These are phyloP conservation scores for Cyprinus carpio DNA, from an alignment of 2,113 vertebrate species.

Conservation along the genomic window DNA sequence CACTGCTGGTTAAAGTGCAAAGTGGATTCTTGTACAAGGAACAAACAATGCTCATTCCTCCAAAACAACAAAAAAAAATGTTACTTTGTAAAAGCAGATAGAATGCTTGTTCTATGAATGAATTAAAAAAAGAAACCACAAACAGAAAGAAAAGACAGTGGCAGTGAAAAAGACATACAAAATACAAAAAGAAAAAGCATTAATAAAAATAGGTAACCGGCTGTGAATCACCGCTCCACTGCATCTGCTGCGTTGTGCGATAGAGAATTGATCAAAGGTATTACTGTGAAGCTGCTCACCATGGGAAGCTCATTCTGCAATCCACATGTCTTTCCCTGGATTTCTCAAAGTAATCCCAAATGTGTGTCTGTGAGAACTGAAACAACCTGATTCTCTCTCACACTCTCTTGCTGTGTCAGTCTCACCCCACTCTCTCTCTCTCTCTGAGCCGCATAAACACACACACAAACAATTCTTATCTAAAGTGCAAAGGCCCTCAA, in stretches of 20 bases:
- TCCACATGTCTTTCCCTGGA: conserved; percentile 53
- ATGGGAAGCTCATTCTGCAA: conserved; percentile 68
- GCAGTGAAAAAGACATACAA: background rate
- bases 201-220: background rate
- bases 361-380: conserved; percentile 26
- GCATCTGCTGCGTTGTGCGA: conserved; percentile 2
- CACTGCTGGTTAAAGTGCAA: conserved; percentile 58
- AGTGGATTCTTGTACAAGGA: background rate
- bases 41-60: background rate
- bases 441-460: conserved; percentile 6
- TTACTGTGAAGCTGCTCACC: conserved; percentile 67
- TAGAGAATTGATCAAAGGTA: conserved; percentile 30
- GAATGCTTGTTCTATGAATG: background rate
- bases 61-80: background rate
- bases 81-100: background rate
- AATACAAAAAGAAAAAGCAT: too few relatives aligned
- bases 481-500: conserved; percentile 43
- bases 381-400: conserved; percentile 46
- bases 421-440: conserved; percentile 12
- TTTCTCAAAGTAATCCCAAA: conserved; percentile 33
- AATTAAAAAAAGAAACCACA: background rate
- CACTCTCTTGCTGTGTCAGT: background rate
- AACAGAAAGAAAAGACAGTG: background rate
- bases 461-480: conserved; percentile 21
- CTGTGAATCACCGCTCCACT: background rate